Percentiles rank a stretch among this genome's conserved stretches.
These are phyloP conservation scores for Tenthredo amoena DNA, from an alignment of 2,888 invertebrate species.

Conservation along the genomic window DNA sequence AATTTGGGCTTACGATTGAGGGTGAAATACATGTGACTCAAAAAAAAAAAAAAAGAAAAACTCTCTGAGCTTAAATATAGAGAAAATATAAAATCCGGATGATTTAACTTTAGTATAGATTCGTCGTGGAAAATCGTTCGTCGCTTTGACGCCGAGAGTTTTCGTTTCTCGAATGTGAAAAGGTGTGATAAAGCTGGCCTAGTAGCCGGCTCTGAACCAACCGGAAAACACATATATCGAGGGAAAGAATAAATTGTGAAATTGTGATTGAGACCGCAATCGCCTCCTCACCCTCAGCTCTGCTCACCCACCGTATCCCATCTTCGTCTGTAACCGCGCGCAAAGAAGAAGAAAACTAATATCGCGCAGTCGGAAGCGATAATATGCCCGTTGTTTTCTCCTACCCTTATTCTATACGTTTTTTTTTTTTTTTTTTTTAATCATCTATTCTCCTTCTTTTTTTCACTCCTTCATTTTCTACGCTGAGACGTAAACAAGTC, in stretches of 20 bases:
- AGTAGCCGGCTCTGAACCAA: neutral
- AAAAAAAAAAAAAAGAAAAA: neutral
- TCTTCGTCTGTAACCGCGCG: neutral
- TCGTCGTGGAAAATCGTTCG: neutral
- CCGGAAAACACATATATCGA: constrained; percentile 10
- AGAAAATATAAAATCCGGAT: neutral
- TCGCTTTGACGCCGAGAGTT: neutral
- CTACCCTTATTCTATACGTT: neutral
- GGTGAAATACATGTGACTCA: neutral
- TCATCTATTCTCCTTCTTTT: neutral
- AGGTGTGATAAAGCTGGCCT: neutral
- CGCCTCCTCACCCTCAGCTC: neutral
- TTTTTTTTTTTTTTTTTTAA: neutral
- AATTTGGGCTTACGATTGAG: neutral
- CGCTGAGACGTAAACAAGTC: neutral
- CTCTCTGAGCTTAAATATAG: neutral
- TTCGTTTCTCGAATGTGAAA: neutral
- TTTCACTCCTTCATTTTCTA: neutral
- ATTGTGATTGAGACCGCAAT: constrained; percentile 34
- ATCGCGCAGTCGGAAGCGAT: constrained; percentile 20
- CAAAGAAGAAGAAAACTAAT: constrained; percentile 25
- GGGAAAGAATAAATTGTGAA: constrained; percentile 35
- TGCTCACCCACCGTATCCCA: constrained; percentile 19
- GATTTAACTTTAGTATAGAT: neutral
- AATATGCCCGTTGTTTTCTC: constrained; percentile 15